These are phyloP conservation scores for Heliconius hortense DNA, from an alignment of 2,888 invertebrate species.

Conservation along the genomic window DNA sequence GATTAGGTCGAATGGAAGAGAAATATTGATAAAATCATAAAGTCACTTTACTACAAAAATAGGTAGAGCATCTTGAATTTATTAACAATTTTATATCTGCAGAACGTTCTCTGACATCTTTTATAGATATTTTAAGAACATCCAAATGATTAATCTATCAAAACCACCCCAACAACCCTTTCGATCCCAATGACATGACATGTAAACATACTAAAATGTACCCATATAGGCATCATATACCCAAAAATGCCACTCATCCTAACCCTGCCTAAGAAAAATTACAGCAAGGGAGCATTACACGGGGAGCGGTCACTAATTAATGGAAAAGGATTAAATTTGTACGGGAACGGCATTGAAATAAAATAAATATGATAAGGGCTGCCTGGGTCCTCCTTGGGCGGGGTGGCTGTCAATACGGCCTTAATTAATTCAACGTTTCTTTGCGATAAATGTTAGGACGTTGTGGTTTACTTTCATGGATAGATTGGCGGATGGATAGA, in stretches of 20 bases:
- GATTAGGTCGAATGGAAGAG: no score
- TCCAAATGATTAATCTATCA: constrained; percentile 11
- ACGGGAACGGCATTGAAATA: constrained; percentile 79
- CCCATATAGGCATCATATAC: constrained; percentile 19
- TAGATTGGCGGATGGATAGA: not conserved
- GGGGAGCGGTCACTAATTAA: constrained; percentile 79
- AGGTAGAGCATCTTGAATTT: not conserved
- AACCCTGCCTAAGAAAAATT: constrained; percentile 75
- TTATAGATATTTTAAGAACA: constrained; percentile 9
- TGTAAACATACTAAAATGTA: not conserved
- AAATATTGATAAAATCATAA: no score
- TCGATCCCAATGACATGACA: constrained; percentile 17
- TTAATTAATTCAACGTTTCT: constrained; percentile 26
- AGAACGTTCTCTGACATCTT: not conserved
- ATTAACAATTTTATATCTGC: not conserved
- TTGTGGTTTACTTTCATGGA: constrained; percentile 3
- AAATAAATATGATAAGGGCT: constrained; percentile 80
- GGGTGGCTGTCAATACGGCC: constrained; percentile 40
- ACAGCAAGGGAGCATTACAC: constrained; percentile 67
- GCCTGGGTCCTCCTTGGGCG: constrained; percentile 63
- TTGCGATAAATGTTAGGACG: constrained; percentile 13
- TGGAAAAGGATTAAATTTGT: constrained; percentile 82
- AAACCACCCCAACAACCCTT: constrained; percentile 3
- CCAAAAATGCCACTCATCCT: constrained; percentile 36
- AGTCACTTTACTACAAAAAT: no score